Conservation (phyloP, 1,140 invertebrate species). For the Drosophila subobscura region DNA sequence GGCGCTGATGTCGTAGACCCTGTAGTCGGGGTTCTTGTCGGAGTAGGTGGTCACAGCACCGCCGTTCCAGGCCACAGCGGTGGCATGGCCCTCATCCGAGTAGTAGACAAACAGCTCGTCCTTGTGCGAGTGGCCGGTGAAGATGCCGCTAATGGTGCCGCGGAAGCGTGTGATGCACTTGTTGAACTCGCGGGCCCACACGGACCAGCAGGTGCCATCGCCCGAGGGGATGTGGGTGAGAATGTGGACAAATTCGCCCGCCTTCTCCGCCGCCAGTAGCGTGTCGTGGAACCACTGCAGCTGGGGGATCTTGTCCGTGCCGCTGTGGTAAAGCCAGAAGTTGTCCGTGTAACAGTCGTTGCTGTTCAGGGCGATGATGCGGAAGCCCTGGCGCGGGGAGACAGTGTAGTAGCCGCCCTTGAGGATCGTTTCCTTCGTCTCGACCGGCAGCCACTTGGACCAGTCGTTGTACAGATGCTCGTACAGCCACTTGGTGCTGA, state of each 20-base stretch:
- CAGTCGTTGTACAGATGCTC: slow-evolving; percentile 87
- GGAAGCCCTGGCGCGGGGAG: slow-evolving; percentile 86
- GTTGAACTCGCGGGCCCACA: slow-evolving; percentile 88
- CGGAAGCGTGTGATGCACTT: slow-evolving; percentile 87
- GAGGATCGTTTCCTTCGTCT: slow-evolving; percentile 86
- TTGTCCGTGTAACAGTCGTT: slow-evolving; percentile 90
- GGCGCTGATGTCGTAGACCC: slow-evolving; percentile 88
- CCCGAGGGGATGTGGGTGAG: slow-evolving; percentile 92
- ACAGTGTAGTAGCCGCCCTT: slow-evolving; percentile 90
- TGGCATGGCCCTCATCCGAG: slow-evolving; percentile 84
- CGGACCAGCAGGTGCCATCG: slow-evolving; percentile 86
- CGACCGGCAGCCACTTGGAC: slow-evolving; percentile 87
- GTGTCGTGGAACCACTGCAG: slow-evolving; percentile 90
- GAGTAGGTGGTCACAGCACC: slow-evolving; percentile 89
- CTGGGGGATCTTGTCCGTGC: slow-evolving; percentile 84
- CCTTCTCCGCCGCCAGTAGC: slow-evolving; percentile 88
- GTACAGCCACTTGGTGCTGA: slow-evolving; percentile 89
- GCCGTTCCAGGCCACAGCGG: slow-evolving; percentile 90
- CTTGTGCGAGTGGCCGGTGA: slow-evolving; percentile 92
- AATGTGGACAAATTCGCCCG: slow-evolving; percentile 91
- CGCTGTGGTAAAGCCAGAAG: slow-evolving; percentile 86
- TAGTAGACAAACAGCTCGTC: slow-evolving; percentile 90
- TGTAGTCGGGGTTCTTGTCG: slow-evolving; percentile 92
- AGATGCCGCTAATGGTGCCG: slow-evolving; percentile 89
- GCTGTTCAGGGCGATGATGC: slow-evolving; percentile 90